Base-by-base conservation (phyloP, 2,113 vertebrate species). In the Xiphorhynchus elegans region DNA sequence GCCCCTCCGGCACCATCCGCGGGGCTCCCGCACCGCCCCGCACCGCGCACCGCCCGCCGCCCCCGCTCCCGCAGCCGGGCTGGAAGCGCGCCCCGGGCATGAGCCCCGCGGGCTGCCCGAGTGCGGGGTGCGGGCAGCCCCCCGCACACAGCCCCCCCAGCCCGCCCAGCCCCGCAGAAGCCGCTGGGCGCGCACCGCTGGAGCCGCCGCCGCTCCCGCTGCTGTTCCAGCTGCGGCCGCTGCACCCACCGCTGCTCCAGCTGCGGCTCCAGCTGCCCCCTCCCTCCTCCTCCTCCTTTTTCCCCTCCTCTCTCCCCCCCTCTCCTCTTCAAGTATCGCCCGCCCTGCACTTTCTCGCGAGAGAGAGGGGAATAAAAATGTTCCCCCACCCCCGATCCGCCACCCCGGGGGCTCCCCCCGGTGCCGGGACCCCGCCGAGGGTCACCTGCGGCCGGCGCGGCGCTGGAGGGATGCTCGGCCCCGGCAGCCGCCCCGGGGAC, bases 251-350 rank as follows among this genome's bases (percentile, higher is more conserved):
- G 91, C 93, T 70, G 70, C 49, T 95, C 95, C 91, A 86, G 90
- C 55, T 93, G 95, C 78, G 95, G 42, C 55, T 89, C 90, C 83
- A 88, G 82, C 87, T 87, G 89, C 52, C 87, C 95, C 95, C 96
- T 78, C 82, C 87, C 90, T 92, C 82, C 75, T 64, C 87, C 96
- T 50, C 87, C 96, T 50, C 72, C 63, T 89, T 91, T 95, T 94
- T 92, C 96, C 95, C 92, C 88, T 78, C 64, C 90, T 81, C 95
- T 93, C 96, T 93, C 94, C 94, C 94, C 94, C 95, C 84, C 64
- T 31, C 88, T 83, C 94, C 90, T 95, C 97, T 97, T 96, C 97
- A 98, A 98, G 93, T 97, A 97, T 96, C 98, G 98, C 97, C 97
- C 95, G 97, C 95, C 95, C 97, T 95, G 73, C 89, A 73, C 94